Conservation (phyloP, 2,113 vertebrate genomes). For the Plestiodon gilberti region DNA sequence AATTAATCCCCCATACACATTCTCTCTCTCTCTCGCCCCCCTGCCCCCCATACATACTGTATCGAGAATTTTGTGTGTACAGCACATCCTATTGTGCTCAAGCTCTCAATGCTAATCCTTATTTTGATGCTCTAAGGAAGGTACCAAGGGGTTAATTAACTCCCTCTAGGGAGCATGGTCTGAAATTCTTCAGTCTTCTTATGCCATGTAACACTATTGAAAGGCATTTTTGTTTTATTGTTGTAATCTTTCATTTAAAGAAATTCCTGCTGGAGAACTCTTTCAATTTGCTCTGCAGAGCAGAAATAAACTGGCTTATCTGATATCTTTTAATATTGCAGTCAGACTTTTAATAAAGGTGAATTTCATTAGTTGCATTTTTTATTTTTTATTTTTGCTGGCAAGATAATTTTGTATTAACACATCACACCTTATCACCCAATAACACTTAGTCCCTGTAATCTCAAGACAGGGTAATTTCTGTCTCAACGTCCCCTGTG, state of each 20-base stretch:
- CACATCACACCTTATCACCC: conserved; percentile 73
- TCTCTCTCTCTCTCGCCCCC: not conserved
- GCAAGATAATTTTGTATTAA: conserved; percentile 72
- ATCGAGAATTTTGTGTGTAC: conserved; percentile 7
- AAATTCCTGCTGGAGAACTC: conserved; percentile 58
- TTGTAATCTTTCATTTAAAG: conserved; percentile 61
- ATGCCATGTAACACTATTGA: conserved; percentile 30
- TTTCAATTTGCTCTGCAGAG: conserved; percentile 59
- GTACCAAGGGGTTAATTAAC: conserved; percentile 59
- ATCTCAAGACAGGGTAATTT: conserved; percentile 76
- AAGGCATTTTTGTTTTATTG: conserved; percentile 58
- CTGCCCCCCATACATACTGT: not conserved
- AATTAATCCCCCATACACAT: conserved; percentile 13
- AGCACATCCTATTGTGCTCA: not conserved
- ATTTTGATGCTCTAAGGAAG: conserved; percentile 41
- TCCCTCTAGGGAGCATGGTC: conserved; percentile 2
- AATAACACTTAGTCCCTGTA: conserved; percentile 71
- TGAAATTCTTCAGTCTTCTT: conserved; percentile 47
- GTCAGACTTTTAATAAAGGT: conserved; percentile 70
- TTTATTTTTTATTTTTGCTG: not conserved
- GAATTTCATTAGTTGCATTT: conserved; percentile 58
- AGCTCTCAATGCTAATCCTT: conserved; percentile 35
- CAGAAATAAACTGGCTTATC: conserved; percentile 69
- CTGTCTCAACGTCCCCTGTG: conserved; percentile 66
- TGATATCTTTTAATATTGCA: conserved; percentile 71